Evolutionary conservation across 92 coral and sea anemone genomes (phyloP), one percentile per base, ranked within the genome.

Genomic region (Desmophyllum pertusum): DNA sequence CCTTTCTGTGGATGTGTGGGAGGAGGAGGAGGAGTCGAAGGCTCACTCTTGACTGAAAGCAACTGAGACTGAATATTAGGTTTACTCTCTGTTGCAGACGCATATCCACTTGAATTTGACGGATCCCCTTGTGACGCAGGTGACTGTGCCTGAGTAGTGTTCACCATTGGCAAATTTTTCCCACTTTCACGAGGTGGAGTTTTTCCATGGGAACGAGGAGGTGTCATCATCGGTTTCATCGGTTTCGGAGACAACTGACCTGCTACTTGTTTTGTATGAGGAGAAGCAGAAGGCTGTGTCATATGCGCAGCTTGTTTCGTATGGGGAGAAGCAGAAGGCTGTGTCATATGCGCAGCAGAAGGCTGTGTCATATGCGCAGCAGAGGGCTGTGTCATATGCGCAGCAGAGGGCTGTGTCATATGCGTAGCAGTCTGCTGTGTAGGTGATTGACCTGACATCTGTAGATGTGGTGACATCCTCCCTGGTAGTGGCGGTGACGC

Each of bases 191-290:
- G 86, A 29, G 86, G 86, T 14, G 86, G 86, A 55, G 79, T 82
- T 82, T 82, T 72, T 36, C 79, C 86, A 53, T 82, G 86, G 31
- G 86, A 82, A 42, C 59, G 79, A 21, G 79, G 79, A 39, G 86
- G 71, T 15, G 86, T 82, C 78, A 72, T 71, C 70, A 69, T 82
- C 48, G 30, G 92, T 51, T 77, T 36, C 84, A 36, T 23, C n/a
- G n/a, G n/a, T n/a, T n/a, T n/a, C n/a, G 92, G 83, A 23, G 91
- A 88, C 65, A 85, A 70, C 75, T 79, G 92, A 38, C 81, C 84
- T 29, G 86, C 74, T 31, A 79, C 78, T 75, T 87, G 87, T 48
- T 73, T 83, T 9, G 77, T 6, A 18, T 33, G 71, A 19, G 86
- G 70, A 3, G n/a, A n/a, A n/a, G n/a, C n/a, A n/a, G n/a, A n/a